Percentiles rank a stretch among this genome's conserved stretches.
These are phyloP conservation scores for Coptodon bakossiorum DNA, from an alignment of 2,113 vertebrate species.

Conservation along the genomic window DNA sequence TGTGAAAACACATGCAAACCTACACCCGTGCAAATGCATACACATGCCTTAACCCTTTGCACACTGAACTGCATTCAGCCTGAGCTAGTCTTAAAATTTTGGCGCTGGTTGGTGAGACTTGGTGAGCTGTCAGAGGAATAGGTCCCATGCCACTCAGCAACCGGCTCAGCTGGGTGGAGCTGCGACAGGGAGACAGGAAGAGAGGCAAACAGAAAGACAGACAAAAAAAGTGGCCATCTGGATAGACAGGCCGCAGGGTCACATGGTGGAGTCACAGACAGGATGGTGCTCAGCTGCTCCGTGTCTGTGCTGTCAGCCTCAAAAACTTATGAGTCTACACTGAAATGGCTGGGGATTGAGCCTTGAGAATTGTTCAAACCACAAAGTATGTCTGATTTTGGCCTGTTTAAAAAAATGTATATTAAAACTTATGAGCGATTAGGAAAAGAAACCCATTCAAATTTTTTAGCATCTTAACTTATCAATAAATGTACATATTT, in stretches of 20 bases:
- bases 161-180: slow-evolving; percentile 7
- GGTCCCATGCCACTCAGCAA: not conserved
- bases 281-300: slow-evolving; percentile 59
- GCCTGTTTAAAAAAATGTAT: not conserved
- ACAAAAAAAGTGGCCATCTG: slow-evolving; percentile 56
- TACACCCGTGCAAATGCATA: not conserved
- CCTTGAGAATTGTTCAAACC: not conserved
- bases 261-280: slow-evolving; percentile 40
- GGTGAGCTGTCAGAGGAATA: slow-evolving; percentile 5
- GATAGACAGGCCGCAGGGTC: slow-evolving; percentile 50
- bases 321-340: slow-evolving; percentile 16
- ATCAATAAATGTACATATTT: not conserved
- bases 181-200: not conserved
- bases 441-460: not conserved
- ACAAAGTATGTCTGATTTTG: not conserved
- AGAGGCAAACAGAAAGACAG: slow-evolving; percentile 1
- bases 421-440: not conserved
- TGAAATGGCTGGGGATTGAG: not conserved
- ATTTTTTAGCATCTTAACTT: not conserved
- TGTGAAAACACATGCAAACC: not conserved
- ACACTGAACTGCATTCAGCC: not conserved
- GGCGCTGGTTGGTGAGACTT: slow-evolving; percentile 19
- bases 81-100: not conserved
- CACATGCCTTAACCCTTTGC: not conserved
- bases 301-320: slow-evolving; percentile 22